Base-by-base conservation (phyloP, 2,888 invertebrate species). In the Adineta ricciae region DNA sequence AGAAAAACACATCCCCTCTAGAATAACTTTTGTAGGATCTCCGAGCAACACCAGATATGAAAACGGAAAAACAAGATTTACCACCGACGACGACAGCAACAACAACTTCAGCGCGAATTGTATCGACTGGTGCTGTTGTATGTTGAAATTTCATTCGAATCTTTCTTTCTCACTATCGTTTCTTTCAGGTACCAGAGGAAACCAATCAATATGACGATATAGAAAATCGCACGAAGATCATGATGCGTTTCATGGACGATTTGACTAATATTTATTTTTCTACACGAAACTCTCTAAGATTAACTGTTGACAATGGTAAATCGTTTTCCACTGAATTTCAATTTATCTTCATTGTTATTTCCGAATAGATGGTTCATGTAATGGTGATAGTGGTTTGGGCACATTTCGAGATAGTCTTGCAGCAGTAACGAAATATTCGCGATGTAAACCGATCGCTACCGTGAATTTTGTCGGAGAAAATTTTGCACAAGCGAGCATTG, bases 381-480 rank as follows among this genome's bases (percentile, higher is more conserved):
- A n/a, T 41, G 24, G 87, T 87, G 36, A 88, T n/a, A 87, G 88
- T 86, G 90, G 90, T 14, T 87, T 91, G 84, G 89, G 90, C 49
- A 89, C 93, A 83, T 96, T 96, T 91, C 93, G 94, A 85, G 94
- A 95, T 88, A 95, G 95, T 91, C 92, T 96, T 84, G 94, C 94
- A 0, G 95, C 95, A 89, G 95, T 96, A 91, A 95, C 95, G 0
- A 92, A 94, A 83, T 95, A 94, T 90, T 94, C 93, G 87, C 93
- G 93, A n/a, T 92, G 96, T 87, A 92, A 94, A 24, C 94, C 94
- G n/a, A 91, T 96, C 11, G 95, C 96, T 7, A 95, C 95, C 8
- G 92, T 96, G 8, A 95, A 95, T 87, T 96, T 96, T 90, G 95
- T 95, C 87, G 94, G 94, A 88, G 96, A 96, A 90, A 93, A 95